Evolutionary conservation across 2,797 vertebrate genomes (phyloP).

Genomic region (Bovichtus variegatus): DNA sequence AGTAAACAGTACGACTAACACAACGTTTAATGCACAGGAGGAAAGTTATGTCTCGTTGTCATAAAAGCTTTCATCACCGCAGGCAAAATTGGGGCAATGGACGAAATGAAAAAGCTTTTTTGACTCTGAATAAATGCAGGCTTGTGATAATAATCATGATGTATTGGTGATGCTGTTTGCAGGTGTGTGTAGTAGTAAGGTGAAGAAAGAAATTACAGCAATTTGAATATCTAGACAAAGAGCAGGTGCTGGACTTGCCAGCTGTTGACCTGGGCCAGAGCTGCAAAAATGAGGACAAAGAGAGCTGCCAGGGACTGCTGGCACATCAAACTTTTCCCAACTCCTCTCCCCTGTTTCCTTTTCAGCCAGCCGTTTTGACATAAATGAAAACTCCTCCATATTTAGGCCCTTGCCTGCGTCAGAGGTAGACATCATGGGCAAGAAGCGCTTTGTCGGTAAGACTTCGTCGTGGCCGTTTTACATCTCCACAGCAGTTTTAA

Average conservation of each 20-base stretch:
- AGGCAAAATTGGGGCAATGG: not conserved
- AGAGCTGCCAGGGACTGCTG: slow-evolving; percentile 65
- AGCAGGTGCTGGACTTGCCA: slow-evolving; percentile 62
- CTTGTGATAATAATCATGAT: slow-evolving; percentile 5
- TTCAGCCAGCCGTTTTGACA: slow-evolving; percentile 79
- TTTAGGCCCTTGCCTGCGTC: slow-evolving; percentile 92
- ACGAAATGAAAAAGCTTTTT: not conserved
- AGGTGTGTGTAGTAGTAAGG: slow-evolving; percentile 11
- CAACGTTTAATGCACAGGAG: not conserved
- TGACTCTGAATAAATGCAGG: not conserved
- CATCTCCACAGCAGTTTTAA: not conserved
- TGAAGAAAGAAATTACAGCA: slow-evolving; percentile 6
- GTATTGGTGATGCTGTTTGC: slow-evolving; percentile 7
- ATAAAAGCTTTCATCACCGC: not conserved
- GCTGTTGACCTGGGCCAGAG: slow-evolving; percentile 48
- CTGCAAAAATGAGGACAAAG: slow-evolving; percentile 62
- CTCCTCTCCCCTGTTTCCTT: slow-evolving; percentile 51
- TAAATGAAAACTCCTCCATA: slow-evolving; percentile 88
- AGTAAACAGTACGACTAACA: slow-evolving; percentile 73
- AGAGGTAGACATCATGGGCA: slow-evolving; percentile 92
- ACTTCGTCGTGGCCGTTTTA: not conserved
- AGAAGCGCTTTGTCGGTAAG: slow-evolving; percentile 92
- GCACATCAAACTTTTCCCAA: slow-evolving; percentile 49
- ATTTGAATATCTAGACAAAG: slow-evolving; percentile 9
- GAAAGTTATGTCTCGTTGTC: not conserved